phyloP scores from a whole-genome alignment of 2,113 vertebrate species.

The Fregetta grallaria region DNA sequence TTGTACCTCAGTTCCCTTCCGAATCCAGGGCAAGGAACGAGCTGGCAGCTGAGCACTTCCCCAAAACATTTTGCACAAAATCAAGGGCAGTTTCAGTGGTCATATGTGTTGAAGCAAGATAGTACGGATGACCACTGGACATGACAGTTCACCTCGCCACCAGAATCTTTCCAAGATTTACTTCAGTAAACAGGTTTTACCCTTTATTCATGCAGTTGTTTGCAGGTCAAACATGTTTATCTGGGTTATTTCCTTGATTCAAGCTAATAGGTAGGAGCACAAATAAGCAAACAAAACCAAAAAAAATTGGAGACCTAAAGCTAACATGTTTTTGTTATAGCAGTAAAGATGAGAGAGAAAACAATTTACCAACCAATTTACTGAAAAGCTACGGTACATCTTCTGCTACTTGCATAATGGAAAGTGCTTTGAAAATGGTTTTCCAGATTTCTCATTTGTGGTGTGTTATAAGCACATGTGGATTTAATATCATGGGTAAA shows the following conservation, averaged over 20 bases:
- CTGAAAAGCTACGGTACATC: neutral
- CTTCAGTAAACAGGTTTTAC: neutral
- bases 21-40: neutral
- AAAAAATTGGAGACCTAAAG: neutral
- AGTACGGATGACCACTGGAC: neutral
- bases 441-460: slow-evolving; percentile 19
- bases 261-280: neutral
- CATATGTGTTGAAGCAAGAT: neutral
- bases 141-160: neutral
- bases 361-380: slow-evolving; percentile 10
- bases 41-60: neutral
- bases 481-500: neutral
- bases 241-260: neutral
- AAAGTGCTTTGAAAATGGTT: neutral
- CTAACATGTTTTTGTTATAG: neutral
- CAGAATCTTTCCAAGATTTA: neutral
- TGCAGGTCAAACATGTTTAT: neutral
- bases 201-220: neutral
- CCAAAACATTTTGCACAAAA: neutral
- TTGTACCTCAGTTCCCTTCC: neutral
- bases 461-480: neutral
- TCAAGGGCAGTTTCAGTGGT: neutral
- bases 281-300: neutral
- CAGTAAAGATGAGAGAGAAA: neutral
- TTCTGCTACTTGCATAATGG: neutral